Base-by-base conservation (phyloP, 2,797 vertebrate species). In the Phyllotis vaccarum region DNA sequence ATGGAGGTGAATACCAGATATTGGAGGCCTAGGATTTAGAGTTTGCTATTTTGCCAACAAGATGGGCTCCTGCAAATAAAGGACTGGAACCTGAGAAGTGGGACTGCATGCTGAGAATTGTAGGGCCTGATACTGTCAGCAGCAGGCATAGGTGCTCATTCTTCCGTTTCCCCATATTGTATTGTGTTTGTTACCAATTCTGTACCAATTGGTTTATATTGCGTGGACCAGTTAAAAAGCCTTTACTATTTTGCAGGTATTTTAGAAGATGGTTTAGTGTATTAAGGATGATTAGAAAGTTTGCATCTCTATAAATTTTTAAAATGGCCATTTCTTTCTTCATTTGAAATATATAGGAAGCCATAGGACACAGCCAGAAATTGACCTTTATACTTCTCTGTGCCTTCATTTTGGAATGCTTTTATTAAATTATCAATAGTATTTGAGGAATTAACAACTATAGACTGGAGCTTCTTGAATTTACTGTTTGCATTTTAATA, bases 81-180 rank as follows among this genome's bases (percentile, higher is more conserved):
- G 2, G 21, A 43, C 4, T 70, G 17, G 11, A 5, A 10, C 0
- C 8, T 24, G 10, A 40, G 1, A 0, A 43, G 2, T 13, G 5
- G 40, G 3, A 75, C 46, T 75, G 12, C 5, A 46, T 46, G 12
- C 40, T 29, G 72, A 2, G 11, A 46, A 2, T 49, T 14, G 13
- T 29, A 14, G 70, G 22, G 5, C 24, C 37, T 27, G 10, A 40
- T 43, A 2, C 22, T 46, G 1, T 46, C 12, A 14, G 14, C 22
- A 75, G 40, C 12, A 46, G 37, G 2, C 72, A 0, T 27, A 40
- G 11, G 2, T 72, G n/a, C n/a, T n/a, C n/a, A n/a, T n/a, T n/a
- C n/a, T n/a, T n/a, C n/a, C n/a, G n/a, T n/a, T n/a, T n/a, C n/a
- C n/a, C n/a, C n/a, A n/a, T n/a, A n/a, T n/a, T n/a, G n/a, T n/a